Percentiles rank a stretch among this genome's conserved stretches.
These are phyloP conservation scores for Ploceus nigricollis DNA, from an alignment of 2,113 vertebrate genomes.

Conservation along the genomic window DNA sequence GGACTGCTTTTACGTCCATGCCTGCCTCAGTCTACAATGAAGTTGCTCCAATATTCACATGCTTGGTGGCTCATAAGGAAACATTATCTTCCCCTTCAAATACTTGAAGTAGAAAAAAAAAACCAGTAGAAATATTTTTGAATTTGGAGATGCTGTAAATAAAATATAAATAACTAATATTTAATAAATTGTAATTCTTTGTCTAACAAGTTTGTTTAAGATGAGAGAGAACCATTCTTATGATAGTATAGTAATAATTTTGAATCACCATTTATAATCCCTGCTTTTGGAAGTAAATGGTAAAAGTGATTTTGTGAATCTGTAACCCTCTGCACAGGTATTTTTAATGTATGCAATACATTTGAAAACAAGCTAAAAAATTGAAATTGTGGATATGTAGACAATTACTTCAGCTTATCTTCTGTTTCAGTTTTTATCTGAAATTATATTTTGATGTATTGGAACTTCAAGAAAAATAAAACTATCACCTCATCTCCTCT, in stretches of 20 bases:
- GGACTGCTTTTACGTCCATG: accelerated
- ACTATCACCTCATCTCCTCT: not conserved
- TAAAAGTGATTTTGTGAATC: not conserved
- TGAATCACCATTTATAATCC: not conserved
- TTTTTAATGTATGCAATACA: not conserved
- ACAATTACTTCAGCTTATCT: not conserved
- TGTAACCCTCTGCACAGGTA: not conserved
- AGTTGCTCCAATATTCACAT: not conserved
- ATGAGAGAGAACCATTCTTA: not conserved
- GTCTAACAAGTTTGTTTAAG: not conserved
- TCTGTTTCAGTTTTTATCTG: not conserved
- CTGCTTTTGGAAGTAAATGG: not conserved
- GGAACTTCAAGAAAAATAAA: not conserved
- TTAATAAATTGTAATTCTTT: not conserved
- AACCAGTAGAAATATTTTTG: not conserved
- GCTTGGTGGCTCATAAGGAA: not conserved
- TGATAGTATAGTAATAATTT: not conserved
- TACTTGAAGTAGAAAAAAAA: not conserved
- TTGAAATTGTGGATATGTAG: not conserved
- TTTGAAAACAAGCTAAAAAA: not conserved
- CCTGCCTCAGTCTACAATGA: not conserved
- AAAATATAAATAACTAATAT: not conserved
- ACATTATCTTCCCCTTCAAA: not conserved
- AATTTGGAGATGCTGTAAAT: not conserved
- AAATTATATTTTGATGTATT: not conserved